Evolutionary conservation across 2,888 invertebrate species (phyloP), one percentile per base, ranked within the genome.

Genomic region (Pyrocoelia pectoralis): DNA sequence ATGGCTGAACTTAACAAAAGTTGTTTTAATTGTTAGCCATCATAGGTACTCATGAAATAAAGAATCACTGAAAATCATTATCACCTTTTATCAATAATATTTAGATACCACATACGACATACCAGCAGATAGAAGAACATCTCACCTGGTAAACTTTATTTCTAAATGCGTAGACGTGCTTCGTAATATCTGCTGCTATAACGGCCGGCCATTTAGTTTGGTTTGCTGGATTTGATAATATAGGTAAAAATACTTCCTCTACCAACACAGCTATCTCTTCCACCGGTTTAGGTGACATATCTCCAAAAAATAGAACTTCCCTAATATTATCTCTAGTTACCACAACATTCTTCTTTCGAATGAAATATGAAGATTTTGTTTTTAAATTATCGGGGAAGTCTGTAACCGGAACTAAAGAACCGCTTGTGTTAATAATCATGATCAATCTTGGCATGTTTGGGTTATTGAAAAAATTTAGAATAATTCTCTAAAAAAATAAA

Each of bases 301-400:
- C 93, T 0, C 93, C 93, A 53, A 89, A 84, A 65, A 88, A 85
- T 1, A 92, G 74, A 0, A 84, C 75, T 80, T 75, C 67, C 10
- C 73, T 48, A 68, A 84, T 81, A 68, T 92, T 92, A 0, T 83
- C 81, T 61, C 82, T 85, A 0, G 88, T 88, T 6, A 96, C 82
- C 54, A 83, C 83, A 1, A 85, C 86, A 5, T 86, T 84, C 2
- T 80, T 75, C 68, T 86, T 88, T 71, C 92, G 89, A 24, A 94
- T 84, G 77, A 96, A 95, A 78, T 94, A 97, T 0, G 88, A 83
- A 54, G 88, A 84, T 82, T 93, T 94, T 9, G 86, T 83, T 73
- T 86, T 88, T 19, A 85, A 82, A 41, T 84, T 80, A 0, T 84
- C 73, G 1, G 89, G 90, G 72, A 91, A 93, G 5, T 82, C 82